A percentile compares a stretch with the other conserved stretches of the same genome.
Conservation (phyloP, 2,113 vertebrate species). For the Sinocyclocheilus maitianheensis region DNA sequence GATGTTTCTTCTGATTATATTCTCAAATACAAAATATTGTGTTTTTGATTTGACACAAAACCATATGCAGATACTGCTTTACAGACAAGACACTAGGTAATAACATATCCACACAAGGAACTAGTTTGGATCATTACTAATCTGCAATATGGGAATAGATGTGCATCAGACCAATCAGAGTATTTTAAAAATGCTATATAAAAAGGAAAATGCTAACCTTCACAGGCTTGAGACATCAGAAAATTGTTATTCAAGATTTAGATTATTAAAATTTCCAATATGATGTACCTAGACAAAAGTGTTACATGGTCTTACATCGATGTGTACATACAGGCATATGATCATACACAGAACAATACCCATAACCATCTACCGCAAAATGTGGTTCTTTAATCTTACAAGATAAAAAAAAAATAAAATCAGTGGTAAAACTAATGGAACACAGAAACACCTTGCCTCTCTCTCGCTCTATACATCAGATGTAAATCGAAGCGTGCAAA, state of each 20-base stretch:
- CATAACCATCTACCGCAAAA: constrained; percentile 38
- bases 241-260: constrained; percentile 54
- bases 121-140: constrained; percentile 58
- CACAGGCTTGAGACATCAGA: constrained; percentile 51
- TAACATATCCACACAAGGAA: constrained; percentile 63
- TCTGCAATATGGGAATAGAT: constrained; percentile 47
- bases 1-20: too few relatives aligned
- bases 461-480: constrained; percentile 41
- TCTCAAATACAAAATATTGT: constrained; percentile 1
- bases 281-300: constrained; percentile 51
- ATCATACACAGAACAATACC: constrained; percentile 31
- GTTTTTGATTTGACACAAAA: constrained; percentile 61
- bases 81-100: constrained; percentile 67
- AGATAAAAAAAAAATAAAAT: constrained; percentile 48
- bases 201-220: constrained; percentile 50
- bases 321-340: constrained; percentile 33
- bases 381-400: constrained; percentile 53
- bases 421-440: constrained; percentile 42
- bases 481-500: constrained; percentile 48
- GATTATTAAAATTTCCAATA: constrained; percentile 50
- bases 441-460: constrained; percentile 42
- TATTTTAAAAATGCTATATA: constrained; percentile 62
- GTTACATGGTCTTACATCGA: constrained; percentile 44
- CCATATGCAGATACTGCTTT: constrained; percentile 64
- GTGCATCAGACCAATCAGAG: constrained; percentile 49